Percentiles rank a stretch among this genome's conserved stretches.
Evolutionary conservation across 2,113 vertebrate genomes (phyloP).

Genomic region (Misgurnus anguillicaudatus): DNA sequence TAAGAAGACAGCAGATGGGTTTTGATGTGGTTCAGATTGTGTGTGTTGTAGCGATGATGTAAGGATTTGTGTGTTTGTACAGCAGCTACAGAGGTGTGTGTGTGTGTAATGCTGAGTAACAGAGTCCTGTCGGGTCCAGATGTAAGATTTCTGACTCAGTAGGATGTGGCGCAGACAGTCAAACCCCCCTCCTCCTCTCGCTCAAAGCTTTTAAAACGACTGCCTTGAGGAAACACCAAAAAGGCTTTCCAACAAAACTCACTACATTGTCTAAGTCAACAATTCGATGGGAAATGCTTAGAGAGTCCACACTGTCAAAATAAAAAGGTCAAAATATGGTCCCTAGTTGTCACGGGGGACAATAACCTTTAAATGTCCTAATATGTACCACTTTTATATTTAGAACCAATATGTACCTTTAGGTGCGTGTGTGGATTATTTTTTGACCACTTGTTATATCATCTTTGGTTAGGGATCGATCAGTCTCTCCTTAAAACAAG

Average conservation of each 20-base stretch:
- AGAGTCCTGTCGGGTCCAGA: slow-evolving; percentile 41
- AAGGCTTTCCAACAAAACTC: slow-evolving; percentile 27
- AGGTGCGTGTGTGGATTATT: too few species aligned
- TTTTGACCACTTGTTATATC: too few species aligned
- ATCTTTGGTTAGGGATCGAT: too few species aligned
- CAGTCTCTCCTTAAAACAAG: too few species aligned
- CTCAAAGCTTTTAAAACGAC: slow-evolving; percentile 47
- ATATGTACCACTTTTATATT: too few species aligned
- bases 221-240: slow-evolving; percentile 51
- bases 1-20: slow-evolving; percentile 32
- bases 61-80: slow-evolving; percentile 5
- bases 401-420: too few species aligned
- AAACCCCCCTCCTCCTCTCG: background rate
- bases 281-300: slow-evolving; percentile 5
- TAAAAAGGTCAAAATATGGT: too few species aligned
- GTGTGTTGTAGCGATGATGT: background rate
- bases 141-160: slow-evolving; percentile 68
- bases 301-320: background rate
- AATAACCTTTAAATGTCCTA: too few species aligned
- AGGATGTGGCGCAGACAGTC: slow-evolving; percentile 67
- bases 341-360: too few species aligned
- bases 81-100: slow-evolving; percentile 67
- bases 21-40: background rate
- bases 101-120: slow-evolving; percentile 60
- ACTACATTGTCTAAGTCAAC: slow-evolving; percentile 42